phyloP scores from a whole-genome alignment of 2,888 invertebrate genomes.

The Syrphus vitripennis region DNA sequence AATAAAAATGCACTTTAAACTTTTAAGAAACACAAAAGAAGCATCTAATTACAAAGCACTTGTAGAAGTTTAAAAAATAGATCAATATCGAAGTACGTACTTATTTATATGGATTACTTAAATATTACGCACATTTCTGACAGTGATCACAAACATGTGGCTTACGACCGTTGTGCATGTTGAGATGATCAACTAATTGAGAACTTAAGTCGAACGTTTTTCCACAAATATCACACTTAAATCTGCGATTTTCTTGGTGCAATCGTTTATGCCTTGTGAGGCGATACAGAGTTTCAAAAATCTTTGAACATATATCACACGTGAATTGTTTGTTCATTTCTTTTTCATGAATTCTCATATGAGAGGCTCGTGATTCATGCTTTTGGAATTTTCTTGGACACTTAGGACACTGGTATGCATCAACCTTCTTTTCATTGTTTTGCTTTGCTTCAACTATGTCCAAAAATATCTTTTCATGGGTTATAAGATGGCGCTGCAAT shows the following conservation, averaged over 20 bases:
- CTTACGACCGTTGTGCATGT: constrained; percentile 81
- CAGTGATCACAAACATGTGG: constrained; percentile 81
- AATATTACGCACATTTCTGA: constrained; percentile 76
- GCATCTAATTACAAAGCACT: no score
- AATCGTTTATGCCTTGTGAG: constrained; percentile 82
- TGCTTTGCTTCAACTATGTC: constrained; percentile 11
- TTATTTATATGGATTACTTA: background rate
- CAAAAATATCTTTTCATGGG: constrained; percentile 72
- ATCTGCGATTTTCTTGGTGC: constrained; percentile 82
- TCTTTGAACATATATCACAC: constrained; percentile 82
- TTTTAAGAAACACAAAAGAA: no score
- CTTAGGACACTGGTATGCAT: constrained; percentile 81
- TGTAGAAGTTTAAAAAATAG: no score
- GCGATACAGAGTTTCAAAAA: constrained; percentile 80
- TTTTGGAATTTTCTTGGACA: constrained; percentile 83
- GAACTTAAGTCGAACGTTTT: constrained; percentile 84
- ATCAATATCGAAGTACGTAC: no score
- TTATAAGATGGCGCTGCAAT: constrained; percentile 75
- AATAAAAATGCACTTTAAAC: no score
- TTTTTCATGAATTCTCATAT: constrained; percentile 78
- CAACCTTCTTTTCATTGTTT: no score
- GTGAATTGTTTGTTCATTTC: constrained; percentile 72
- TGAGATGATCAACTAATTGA: constrained; percentile 83
- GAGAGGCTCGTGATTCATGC: constrained; percentile 82
- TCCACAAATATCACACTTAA: constrained; percentile 83